These are phyloP conservation scores for Ptilorrhoa leucosticta DNA, from an alignment of 2,113 vertebrate species.

Conservation along the genomic window DNA sequence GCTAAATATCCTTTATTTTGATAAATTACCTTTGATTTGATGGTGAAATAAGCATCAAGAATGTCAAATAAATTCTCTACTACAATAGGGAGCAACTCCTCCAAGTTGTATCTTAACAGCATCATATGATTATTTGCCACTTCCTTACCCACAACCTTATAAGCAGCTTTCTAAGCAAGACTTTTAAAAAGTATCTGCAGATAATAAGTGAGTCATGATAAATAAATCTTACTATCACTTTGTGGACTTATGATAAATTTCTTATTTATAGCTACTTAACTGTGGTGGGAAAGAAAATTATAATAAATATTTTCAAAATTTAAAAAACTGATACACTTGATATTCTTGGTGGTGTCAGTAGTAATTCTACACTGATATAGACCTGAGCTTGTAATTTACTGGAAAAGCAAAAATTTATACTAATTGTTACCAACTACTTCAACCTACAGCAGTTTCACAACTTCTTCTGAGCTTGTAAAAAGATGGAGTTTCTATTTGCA, in stretches of 20 bases:
- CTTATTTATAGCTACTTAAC: neutral
- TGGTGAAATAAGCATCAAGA: neutral
- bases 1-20: neutral
- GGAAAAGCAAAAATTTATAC: neutral
- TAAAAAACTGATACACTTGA: neutral
- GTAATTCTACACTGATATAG: neutral
- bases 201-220: neutral
- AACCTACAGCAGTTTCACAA: neutral
- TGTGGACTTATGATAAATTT: neutral
- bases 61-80: neutral
- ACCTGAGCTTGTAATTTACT: neutral
- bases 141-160: neutral
- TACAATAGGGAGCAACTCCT: neutral
- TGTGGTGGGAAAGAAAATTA: neutral
- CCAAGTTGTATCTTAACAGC: neutral
- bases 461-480: neutral
- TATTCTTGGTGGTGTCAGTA: neutral
- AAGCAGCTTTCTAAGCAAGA: neutral
- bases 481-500: neutral
- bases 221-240: neutral
- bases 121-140: neutral
- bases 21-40: neutral
- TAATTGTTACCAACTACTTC: neutral
- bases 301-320: neutral
- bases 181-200: neutral